phyloP scores from a whole-genome alignment of 2,113 vertebrate species.

The Philantomba maxwellii region DNA sequence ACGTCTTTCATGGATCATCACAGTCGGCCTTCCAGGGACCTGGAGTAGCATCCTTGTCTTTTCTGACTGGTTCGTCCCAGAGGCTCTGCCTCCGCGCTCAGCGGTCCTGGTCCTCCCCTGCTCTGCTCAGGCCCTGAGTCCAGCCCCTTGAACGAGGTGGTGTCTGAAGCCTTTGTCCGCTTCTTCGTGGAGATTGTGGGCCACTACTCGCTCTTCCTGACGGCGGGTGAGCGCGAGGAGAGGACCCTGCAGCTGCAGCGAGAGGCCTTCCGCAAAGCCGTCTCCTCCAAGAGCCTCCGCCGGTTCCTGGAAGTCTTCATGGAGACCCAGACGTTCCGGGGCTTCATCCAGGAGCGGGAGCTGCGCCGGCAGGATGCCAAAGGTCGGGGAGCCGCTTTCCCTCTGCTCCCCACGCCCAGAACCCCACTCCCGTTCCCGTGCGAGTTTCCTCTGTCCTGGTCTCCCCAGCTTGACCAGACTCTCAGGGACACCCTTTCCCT shows the following conservation, averaged over 20 bases:
- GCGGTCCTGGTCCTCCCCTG: background rate
- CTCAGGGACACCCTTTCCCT: background rate
- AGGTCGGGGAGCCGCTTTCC: slow-evolving; percentile 76
- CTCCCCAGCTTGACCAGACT: background rate
- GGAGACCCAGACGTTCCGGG: slow-evolving; percentile 95
- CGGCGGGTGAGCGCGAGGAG: slow-evolving; percentile 83
- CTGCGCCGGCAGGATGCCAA: slow-evolving; percentile 87
- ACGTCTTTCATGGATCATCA: background rate
- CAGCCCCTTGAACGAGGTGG: slow-evolving; percentile 86
- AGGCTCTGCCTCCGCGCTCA: background rate
- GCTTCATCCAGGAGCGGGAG: slow-evolving; percentile 94
- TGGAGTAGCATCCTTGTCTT: background rate
- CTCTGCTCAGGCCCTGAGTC: slow-evolving; percentile 49
- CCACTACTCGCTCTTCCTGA: slow-evolving; percentile 92
- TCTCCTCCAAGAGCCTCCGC: slow-evolving; percentile 92
- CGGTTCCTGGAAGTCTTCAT: slow-evolving; percentile 96
- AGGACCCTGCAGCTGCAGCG: slow-evolving; percentile 81
- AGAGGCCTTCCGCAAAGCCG: slow-evolving; percentile 92
- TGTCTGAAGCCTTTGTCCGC: slow-evolving; percentile 95
- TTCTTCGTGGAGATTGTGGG: slow-evolving; percentile 90
- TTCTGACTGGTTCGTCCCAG: background rate
- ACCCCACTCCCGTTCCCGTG: background rate
- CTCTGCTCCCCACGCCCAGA: background rate
- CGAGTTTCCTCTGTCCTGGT: fast-evolving
- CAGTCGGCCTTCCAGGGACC: fast-evolving